Base-by-base conservation (phyloP, 1,140 invertebrate species). In the Anastrepha ludens region DNA sequence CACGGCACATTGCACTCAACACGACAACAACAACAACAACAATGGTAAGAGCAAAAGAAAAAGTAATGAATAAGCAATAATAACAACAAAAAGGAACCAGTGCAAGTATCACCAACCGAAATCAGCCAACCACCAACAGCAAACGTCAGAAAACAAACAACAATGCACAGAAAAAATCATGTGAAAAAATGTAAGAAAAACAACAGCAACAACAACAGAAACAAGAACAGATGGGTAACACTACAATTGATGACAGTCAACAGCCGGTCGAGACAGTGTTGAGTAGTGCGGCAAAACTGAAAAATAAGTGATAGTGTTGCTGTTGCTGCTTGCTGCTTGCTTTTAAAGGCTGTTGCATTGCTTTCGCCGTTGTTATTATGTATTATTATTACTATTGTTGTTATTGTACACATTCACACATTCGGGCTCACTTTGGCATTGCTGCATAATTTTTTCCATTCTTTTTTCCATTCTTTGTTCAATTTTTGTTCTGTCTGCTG, bases 1-100 rank as follows among this genome's bases (percentile, higher is more conserved):
- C 74, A 81, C 74, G 47, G 74, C 74, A 81, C 74, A 81, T 81
- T 81, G 74, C 74, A 58, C 74, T 81, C 47, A 81, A 29, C n/a
- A 55, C 47, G 29, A 81, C 74, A 50, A 78, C 39, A 47, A 78
- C 41, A 50, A 74, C 41, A 74, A 74, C 11, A 29, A 67, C 17
- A 8, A 20, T 29, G 5, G 20, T 9, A 67, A 20, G 20, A 8
- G 0, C 5, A 8, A 67, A 39, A 39, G 29, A 6, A 39, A 39
- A 39, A 39, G 2, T 8, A 7, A 39, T 4, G 64, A 67, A 55
- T 74, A n/a, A 44, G 44, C 39, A 13, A 74, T 17, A n/a, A 2
- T 2, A 44, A n/a, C 20, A 29, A 70, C 39, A 74, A 74, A 47
- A 15, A 47, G 9, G 15, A 74, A 44, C 4, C 13, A 74, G 44